phyloP scores from a whole-genome alignment of 2,888 invertebrate species.

The Prenolepis imparis region DNA sequence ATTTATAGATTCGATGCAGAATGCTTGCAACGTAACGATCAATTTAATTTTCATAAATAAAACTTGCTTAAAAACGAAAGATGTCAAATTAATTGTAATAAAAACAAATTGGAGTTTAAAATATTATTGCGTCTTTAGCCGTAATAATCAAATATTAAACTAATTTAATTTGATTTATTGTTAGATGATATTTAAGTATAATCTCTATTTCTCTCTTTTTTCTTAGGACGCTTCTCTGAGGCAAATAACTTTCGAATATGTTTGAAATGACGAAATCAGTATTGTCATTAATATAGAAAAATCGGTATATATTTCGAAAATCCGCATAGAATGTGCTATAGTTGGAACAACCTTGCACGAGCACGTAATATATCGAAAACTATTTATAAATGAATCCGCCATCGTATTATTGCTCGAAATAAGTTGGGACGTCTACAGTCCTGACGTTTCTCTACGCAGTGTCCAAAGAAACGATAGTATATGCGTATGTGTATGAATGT shows the following conservation, averaged over 20 bases:
- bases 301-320: slow-evolving; percentile 67
- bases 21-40: not conserved
- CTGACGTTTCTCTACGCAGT: not conserved
- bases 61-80: not conserved
- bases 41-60: not conserved
- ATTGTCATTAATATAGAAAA: slow-evolving; percentile 35
- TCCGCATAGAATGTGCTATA: slow-evolving; percentile 65
- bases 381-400: slow-evolving; percentile 79
- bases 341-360: slow-evolving; percentile 79
- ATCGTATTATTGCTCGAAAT: slow-evolving; percentile 77
- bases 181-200: not conserved
- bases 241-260: not conserved
- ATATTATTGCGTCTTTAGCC: not conserved
- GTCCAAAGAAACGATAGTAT: not conserved
- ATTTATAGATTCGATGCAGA: no score
- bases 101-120: not conserved
- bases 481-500: not conserved
- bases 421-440: slow-evolving; percentile 59
- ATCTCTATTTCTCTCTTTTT: not conserved
- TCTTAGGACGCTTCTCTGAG: not conserved
- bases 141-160: not conserved
- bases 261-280: not conserved
- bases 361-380: slow-evolving; percentile 76
- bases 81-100: not conserved
- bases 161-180: not conserved